phyloP scores from a whole-genome alignment of 2,888 invertebrate genomes.

The Electrophaes corylata region DNA sequence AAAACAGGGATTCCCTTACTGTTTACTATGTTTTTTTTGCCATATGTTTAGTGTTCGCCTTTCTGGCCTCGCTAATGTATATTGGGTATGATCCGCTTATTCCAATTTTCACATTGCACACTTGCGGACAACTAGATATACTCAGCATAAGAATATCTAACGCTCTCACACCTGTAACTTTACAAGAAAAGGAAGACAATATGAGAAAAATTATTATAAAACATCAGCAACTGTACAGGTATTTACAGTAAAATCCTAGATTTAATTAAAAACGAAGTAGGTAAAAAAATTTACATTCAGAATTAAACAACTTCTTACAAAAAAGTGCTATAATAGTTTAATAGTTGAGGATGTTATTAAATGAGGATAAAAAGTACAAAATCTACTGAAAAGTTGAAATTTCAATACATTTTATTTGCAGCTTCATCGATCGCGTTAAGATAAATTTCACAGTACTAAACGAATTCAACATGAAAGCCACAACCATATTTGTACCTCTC shows the following conservation, averaged over 20 bases:
- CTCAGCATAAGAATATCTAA: constrained; percentile 53
- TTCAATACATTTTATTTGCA: constrained; percentile 49
- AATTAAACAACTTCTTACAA: too few species aligned
- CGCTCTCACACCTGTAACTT: constrained; percentile 43
- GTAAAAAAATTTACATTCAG: too few species aligned
- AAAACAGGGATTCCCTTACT: constrained; percentile 45
- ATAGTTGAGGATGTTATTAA: too few species aligned
- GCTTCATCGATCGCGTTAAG: constrained; percentile 52
- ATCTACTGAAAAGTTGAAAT: too few species aligned
- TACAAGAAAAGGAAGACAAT: constrained; percentile 45
- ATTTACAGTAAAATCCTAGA: too few species aligned
- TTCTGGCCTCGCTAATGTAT: constrained; percentile 51
- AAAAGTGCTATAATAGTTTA: too few species aligned
- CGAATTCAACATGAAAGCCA: constrained; percentile 65
- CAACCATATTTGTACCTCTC: constrained; percentile 62
- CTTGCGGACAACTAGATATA: constrained; percentile 65
- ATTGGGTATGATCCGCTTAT: constrained; percentile 69
- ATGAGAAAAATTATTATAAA: constrained; percentile 58
- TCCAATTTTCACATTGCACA: constrained; percentile 65
- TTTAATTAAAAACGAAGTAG: too few species aligned
- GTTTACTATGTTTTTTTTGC: constrained; percentile 46
- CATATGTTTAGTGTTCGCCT: constrained; percentile 47
- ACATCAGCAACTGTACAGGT: constrained; percentile 61
- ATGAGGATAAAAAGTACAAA: too few species aligned
- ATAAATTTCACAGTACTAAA: constrained; percentile 54